Evolutionary conservation across 1,140 invertebrate genomes (phyloP).

Genomic region (Orchestia grillus): DNA sequence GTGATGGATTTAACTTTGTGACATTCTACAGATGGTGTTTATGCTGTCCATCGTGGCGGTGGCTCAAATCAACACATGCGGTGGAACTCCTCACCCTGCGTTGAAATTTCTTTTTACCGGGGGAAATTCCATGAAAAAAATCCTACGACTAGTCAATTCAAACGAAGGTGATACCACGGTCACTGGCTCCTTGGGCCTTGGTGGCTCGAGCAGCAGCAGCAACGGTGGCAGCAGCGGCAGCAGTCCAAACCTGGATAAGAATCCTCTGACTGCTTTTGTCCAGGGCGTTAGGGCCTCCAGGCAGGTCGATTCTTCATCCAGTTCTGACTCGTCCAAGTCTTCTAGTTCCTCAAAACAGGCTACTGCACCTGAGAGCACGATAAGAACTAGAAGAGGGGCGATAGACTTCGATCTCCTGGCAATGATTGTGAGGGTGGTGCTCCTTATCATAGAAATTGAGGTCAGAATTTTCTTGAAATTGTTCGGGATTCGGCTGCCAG

Average conservation of each 20-base stretch:
- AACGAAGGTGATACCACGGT: neutral
- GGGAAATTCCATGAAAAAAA: neutral
- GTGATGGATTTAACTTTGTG: neutral
- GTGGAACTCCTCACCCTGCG: neutral
- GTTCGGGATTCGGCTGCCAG: neutral
- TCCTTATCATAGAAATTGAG: constrained; percentile 7
- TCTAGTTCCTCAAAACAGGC: neutral
- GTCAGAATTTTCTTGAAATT: constrained; percentile 37
- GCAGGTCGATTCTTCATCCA: neutral
- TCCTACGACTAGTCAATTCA: neutral
- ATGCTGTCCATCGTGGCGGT: neutral
- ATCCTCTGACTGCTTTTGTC: neutral
- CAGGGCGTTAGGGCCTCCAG: neutral
- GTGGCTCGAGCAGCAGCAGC: neutral
- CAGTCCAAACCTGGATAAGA: neutral
- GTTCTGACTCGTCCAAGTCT: neutral
- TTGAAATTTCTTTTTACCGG: neutral
- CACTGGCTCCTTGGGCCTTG: neutral
- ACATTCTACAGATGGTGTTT: neutral
- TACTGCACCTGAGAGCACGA: neutral
- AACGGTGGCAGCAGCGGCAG: neutral
- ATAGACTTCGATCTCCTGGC: neutral
- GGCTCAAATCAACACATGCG: neutral
- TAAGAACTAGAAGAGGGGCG: neutral
- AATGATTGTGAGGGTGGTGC: constrained; percentile 4